A percentile compares a stretch with the other conserved stretches of the same genome.
Evolutionary conservation across 2,113 vertebrate genomes (phyloP).

Genomic region (Merops nubicus): DNA sequence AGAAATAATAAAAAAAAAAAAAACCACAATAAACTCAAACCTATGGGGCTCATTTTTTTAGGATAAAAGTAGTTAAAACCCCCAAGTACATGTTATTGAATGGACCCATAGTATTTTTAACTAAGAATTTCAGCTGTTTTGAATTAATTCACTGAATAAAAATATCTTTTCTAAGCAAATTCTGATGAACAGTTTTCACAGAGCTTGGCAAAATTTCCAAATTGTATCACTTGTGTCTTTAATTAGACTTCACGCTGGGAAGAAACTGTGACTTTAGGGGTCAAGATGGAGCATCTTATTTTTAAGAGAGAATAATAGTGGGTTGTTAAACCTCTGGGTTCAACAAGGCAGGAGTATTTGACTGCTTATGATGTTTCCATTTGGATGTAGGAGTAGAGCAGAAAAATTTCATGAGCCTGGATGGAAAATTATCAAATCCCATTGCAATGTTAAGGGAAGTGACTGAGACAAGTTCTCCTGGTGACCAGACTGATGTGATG

Average conservation of each 20-base stretch:
- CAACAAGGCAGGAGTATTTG: not conserved
- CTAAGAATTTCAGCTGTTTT: not conserved
- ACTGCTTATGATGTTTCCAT: not conserved
- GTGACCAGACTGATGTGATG: not conserved
- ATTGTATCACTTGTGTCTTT: not conserved
- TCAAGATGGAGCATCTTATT: not conserved
- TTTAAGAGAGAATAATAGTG: not conserved
- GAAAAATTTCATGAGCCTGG: not conserved
- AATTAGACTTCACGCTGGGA: slow-evolving; percentile 8
- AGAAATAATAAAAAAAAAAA: not conserved
- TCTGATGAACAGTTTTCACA: not conserved
- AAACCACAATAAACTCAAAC: not conserved
- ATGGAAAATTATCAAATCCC: not conserved
- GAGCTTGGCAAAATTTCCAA: not conserved
- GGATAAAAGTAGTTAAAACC: not conserved
- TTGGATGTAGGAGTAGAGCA: not conserved
- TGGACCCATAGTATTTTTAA: not conserved
- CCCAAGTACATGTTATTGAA: not conserved
- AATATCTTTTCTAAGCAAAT: not conserved
- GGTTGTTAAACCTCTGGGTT: not conserved
- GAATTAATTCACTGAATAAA: slow-evolving; percentile 6
- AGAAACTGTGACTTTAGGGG: not conserved
- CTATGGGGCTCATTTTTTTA: no score
- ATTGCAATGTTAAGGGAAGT: not conserved
- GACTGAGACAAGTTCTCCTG: not conserved